These are phyloP conservation scores for Amphiura filiformis DNA, from an alignment of 35 echinoderm and acorn worm species.

Conservation along the genomic window DNA sequence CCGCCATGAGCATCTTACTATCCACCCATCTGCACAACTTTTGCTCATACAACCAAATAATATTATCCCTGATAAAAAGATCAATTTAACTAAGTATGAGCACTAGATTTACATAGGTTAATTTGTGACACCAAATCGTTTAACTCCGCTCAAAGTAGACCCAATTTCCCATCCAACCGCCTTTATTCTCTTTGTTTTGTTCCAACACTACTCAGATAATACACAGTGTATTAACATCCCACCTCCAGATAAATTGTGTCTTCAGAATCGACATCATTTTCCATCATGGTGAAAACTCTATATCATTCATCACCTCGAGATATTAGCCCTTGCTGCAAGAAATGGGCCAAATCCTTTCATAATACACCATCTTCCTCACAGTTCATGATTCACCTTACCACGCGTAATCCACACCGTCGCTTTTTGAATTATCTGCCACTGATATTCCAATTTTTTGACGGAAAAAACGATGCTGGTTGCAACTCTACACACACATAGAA, in stretches of 20 bases:
- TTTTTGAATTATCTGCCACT: slow-evolving; percentile 1
- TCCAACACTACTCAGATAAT: no score
- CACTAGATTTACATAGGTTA: no score
- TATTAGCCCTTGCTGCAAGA: not conserved
- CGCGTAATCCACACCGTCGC: not conserved
- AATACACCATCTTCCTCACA: not conserved
- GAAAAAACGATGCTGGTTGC: not conserved
- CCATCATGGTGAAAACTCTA: not conserved
- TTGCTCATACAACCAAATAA: no score
- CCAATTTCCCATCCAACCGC: no score
- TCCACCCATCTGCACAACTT: no score
- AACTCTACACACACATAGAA: not conserved
- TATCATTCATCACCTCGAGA: not conserved
- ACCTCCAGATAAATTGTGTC: not conserved
- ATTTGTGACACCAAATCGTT: no score
- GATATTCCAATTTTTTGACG: slow-evolving; percentile 11
- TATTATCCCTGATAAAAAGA: no score
- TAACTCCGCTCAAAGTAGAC: no score
- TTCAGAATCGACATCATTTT: not conserved
- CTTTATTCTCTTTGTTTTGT: no score
- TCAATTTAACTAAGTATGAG: no score
- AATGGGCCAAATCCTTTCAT: not conserved
- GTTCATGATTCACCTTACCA: not conserved
- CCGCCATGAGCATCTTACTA: no score
- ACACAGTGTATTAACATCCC: not conserved